A percentile compares a stretch with the other conserved stretches of the same genome.
Conservation (phyloP, 2,113 vertebrate species). For the Hydrolagus affinis region DNA sequence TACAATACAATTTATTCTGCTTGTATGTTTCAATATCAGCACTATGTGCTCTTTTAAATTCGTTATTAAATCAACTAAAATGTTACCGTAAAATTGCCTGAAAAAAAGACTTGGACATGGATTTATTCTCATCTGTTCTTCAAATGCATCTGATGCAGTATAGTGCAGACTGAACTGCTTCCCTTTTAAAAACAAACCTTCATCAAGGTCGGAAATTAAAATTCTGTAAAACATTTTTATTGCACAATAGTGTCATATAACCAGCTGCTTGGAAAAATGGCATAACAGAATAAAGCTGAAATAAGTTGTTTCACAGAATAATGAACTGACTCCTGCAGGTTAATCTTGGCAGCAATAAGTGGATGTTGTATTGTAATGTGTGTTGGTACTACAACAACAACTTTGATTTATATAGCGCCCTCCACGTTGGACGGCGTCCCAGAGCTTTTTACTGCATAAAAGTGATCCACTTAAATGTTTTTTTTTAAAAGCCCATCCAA, state of each 20-base stretch:
- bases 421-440: too few species aligned
- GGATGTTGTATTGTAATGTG: background rate
- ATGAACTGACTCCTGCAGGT: background rate
- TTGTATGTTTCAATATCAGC: background rate
- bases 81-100: background rate
- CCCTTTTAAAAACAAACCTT: background rate
- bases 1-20: background rate
- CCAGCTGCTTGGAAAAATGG: background rate
- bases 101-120: background rate
- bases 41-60: background rate
- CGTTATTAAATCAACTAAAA: background rate
- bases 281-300: background rate
- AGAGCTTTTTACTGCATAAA: too few species aligned
- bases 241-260: background rate
- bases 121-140: background rate
- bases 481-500: slow-evolving; percentile 3
- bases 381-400: too few species aligned
- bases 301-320: background rate
- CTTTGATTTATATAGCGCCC: too few species aligned
- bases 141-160: too few species aligned
- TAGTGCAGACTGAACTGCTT: background rate
- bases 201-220: background rate
- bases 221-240: background rate
- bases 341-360: background rate
- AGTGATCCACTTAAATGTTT: background rate